Base-by-base conservation (phyloP, 2,113 vertebrate species). In the Calcarius ornatus region DNA sequence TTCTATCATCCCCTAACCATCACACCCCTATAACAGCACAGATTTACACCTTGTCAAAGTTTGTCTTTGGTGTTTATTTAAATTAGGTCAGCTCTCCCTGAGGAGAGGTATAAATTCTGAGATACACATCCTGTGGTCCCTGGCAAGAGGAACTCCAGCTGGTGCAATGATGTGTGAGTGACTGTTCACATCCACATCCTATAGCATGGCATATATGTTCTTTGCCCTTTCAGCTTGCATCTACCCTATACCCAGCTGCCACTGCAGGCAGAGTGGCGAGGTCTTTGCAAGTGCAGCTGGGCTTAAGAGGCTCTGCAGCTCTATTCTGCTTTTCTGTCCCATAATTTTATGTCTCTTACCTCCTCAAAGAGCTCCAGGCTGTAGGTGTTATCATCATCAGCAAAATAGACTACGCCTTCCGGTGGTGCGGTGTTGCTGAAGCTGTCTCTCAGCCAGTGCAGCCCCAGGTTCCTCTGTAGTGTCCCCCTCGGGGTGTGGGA, bases 361-460 rank as follows among this genome's bases (percentile, higher is more conserved):
- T 99, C 99, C 86, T 99, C 99, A 96, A 99, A 99, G 90, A 99
- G 98, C 90, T 99, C 98, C 97, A 99, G 97, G 96, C 99, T 99
- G 95, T 99, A 99, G 7, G 99, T 99, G 96, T 99, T 99, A 97
- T 99, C 99, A 93, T 99, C 99, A 10, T 99, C 99, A 2, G 99
- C 99, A 96, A 99, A 99, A 93, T 99, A 99, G 53, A 99, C 99
- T 0, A 99, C 98, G 3, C 98, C 99, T 91, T 98, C 98, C 9
- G 97, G 97, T 27, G 86, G 95, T 18, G 90, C 64, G 1, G 97
- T 97, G 35, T 76, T 65, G 50, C 93, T 97, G 76, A 98, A 97
- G 70, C 97, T 98, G 92, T 98, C 97, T 50, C 99, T 95, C 57
- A 99, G 98, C 99, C 99, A 99, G 75, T 97, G 98, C 69, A 99